Percentiles rank a stretch among this genome's conserved stretches.
Evolutionary conservation across 2,888 invertebrate genomes (phyloP).

Genomic region (Cheilosia urbana): DNA sequence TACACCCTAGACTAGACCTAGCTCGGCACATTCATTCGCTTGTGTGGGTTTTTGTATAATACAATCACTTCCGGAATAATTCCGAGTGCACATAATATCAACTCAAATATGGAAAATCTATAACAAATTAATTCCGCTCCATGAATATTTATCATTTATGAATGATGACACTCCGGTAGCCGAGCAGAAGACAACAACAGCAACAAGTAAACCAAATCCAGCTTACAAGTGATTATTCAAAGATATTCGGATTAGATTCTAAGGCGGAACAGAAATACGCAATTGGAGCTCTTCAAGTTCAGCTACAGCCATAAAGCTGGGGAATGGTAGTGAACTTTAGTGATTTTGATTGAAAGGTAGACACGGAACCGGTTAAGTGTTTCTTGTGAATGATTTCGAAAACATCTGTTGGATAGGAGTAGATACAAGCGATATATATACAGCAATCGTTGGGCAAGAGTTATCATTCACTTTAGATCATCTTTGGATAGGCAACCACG

Average conservation of each 20-base stretch:
- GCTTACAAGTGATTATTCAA: conserved; percentile 24
- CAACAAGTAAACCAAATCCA: neutral
- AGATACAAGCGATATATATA: conserved; percentile 34
- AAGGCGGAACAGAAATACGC: neutral
- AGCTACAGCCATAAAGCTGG: conserved; percentile 6
- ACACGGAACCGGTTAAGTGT: conserved; percentile 27
- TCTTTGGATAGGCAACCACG: conserved; percentile 42
- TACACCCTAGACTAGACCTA: too few relatives aligned
- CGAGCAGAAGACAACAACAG: conserved; percentile 12
- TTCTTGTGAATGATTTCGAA: conserved; percentile 19
- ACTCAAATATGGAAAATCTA: conserved; percentile 42
- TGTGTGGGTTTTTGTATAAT: neutral
- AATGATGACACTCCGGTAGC: conserved; percentile 15
- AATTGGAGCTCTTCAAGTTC: neutral
- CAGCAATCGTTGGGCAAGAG: conserved; percentile 20
- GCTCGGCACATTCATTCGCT: too few relatives aligned
- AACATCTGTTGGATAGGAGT: neutral
- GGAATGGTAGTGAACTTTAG: conserved; percentile 46
- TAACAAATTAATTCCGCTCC: conserved; percentile 53
- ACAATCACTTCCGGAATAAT: conserved; percentile 70
- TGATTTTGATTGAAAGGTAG: conserved; percentile 17
- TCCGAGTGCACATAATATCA: conserved; percentile 35
- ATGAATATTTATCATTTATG: conserved; percentile 61
- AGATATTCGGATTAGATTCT: conserved; percentile 8
- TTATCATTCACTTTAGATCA: conserved; percentile 62